Evolutionary conservation across 1,140 invertebrate species (phyloP).

Genomic region (Eriosoma lanigerum): DNA sequence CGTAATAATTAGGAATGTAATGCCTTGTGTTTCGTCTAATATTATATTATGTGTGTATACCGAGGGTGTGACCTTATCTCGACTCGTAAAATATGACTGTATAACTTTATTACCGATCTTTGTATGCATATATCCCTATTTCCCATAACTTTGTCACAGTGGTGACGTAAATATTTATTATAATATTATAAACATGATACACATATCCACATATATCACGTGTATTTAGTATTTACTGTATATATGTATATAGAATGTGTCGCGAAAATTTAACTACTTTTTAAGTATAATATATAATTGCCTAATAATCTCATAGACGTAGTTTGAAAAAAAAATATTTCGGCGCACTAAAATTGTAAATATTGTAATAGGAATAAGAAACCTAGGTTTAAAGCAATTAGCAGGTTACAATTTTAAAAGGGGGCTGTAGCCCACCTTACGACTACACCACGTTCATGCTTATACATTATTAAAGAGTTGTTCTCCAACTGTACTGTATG

Average conservation of each 20-base stretch:
- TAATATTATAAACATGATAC: not conserved
- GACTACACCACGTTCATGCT: too few relatives aligned
- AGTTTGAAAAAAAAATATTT: conserved; percentile 16
- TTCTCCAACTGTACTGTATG: too few relatives aligned
- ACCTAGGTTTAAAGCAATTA: too few relatives aligned
- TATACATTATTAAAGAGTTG: too few relatives aligned
- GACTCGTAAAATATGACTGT: conserved; percentile 31
- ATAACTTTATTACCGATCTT: conserved; percentile 29
- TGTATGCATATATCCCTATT: conserved; percentile 10
- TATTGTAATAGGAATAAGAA: too few relatives aligned
- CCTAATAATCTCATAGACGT: too few relatives aligned
- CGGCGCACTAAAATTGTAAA: too few relatives aligned
- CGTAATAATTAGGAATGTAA: conserved; percentile 33
- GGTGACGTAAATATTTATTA: conserved; percentile 11
- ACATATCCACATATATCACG: not conserved
- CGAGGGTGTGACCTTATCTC: conserved; percentile 20
- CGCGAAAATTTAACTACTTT: too few relatives aligned
- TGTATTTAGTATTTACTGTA: not conserved
- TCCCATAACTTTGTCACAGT: conserved; percentile 14
- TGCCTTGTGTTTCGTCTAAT: not conserved
- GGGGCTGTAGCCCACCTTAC: too few relatives aligned
- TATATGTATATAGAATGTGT: not conserved
- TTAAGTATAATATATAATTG: not conserved
- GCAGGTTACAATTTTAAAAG: too few relatives aligned
- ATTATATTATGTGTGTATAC: not conserved